Evolutionary conservation across 2,888 invertebrate genomes (phyloP).

Genomic region (Lasioglossum lativentre): DNA sequence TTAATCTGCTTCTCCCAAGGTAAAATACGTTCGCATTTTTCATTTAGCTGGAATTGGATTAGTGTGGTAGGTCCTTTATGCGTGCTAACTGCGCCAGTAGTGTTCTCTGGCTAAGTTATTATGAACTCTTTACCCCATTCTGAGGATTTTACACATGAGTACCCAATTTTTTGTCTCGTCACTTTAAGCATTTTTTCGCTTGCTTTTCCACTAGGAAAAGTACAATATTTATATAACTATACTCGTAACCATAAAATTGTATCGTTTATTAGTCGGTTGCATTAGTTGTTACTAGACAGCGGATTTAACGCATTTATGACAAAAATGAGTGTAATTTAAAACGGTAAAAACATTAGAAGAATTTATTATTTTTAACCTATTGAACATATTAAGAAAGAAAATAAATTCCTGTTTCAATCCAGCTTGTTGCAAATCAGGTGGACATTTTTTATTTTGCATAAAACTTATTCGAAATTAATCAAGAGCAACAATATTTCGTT

Average conservation of each 20-base stretch:
- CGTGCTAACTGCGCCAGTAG: background rate
- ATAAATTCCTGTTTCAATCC: too few relatives aligned
- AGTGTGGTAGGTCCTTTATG: conserved; percentile 8
- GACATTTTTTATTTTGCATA: too few relatives aligned
- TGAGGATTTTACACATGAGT: background rate
- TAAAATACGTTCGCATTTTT: conserved; percentile 17
- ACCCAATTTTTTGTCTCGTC: background rate
- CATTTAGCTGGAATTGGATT: conserved; percentile 19
- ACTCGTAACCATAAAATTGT: background rate
- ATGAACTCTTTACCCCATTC: background rate
- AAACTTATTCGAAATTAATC: background rate
- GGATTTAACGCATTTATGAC: too few relatives aligned
- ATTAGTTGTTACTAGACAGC: too few relatives aligned
- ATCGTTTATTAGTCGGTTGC: background rate
- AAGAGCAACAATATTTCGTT: background rate
- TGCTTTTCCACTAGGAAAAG: background rate
- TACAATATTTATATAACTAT: background rate
- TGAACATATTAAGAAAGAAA: too few relatives aligned
- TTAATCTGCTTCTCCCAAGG: conserved; percentile 7
- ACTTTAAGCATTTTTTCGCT: background rate
- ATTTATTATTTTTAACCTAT: too few relatives aligned
- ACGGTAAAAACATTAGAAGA: too few relatives aligned
- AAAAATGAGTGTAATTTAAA: too few relatives aligned
- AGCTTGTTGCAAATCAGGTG: too few relatives aligned
- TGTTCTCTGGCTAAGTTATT: conserved; percentile 1